Evolutionary conservation across 2,888 invertebrate genomes (phyloP), one percentile per base, ranked within the genome.

Genomic region (Calliopum simillimum): DNA sequence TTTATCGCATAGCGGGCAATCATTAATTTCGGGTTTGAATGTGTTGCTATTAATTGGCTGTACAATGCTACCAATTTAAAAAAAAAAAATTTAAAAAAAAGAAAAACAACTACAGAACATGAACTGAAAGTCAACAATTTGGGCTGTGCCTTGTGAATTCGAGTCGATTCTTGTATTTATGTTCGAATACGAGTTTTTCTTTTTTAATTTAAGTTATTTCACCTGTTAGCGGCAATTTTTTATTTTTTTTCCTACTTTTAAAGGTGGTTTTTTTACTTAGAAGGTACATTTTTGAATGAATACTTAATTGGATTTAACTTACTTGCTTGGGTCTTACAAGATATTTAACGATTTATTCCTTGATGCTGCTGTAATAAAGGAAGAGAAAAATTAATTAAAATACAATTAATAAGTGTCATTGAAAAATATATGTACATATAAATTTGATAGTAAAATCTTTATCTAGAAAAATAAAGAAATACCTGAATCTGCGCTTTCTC

Each of bases 21-120:
- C 23, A 53, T 53, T 53, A 23, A 53, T 53, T 53, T 23, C 23
- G 53, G 12, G 53, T 11, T 53, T 3, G 53, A 4, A 12, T 19
- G 21, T 53, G 6, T 53, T 53, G 21, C 53, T 14, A 53, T 53
- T 53, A 23, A 53, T 53, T 53, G 53, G 53, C 53, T 53, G 16
- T 16, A 23, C 12, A 53, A 53, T 53, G 21, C 53, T 21, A 14
- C 21, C 53, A 53, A 53, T 11, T 23, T 14, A 23, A 21, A 53
- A 23, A 53, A 53, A 53, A 6, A 21, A 21, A 53, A 53, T 14
- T 8, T 19, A 33, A 33, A 33, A 6, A 33, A 1, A 33, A 33
- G 8, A 33, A 33, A 53, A 53, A 53, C 12, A 21, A 11, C 53
- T 12, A 33, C 33, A 33, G 33, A 33, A 14, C 53, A 14, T 53